Conservation (phyloP, 1,140 invertebrate genomes). For the Drosophila ambigua region DNA sequence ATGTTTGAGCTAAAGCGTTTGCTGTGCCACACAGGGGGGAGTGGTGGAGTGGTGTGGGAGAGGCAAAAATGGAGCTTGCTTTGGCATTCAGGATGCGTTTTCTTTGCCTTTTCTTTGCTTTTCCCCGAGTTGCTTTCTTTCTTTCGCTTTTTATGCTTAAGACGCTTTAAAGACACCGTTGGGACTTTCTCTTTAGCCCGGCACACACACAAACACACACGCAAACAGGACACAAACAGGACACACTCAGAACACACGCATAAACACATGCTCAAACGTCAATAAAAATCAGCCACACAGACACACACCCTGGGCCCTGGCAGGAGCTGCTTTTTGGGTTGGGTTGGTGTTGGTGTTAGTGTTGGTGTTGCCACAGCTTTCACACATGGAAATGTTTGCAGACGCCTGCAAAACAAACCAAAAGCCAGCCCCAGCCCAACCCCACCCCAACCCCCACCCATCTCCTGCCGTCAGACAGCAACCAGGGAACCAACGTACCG, state of each 20-base stretch:
- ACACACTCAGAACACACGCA: conserved; percentile 39
- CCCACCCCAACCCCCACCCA: too few relatives aligned
- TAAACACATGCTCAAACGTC: conserved; percentile 80
- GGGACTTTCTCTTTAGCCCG: conserved; percentile 38
- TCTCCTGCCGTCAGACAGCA: conserved; percentile 13
- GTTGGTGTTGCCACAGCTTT: conserved; percentile 56
- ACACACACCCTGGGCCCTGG: conserved; percentile 5
- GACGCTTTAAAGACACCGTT: conserved; percentile 74
- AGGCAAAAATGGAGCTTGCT: conserved; percentile 7
- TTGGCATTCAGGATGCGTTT: conserved; percentile 28
- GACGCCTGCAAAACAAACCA: conserved; percentile 74
- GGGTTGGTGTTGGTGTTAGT: conserved; percentile 23
- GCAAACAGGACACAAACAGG: too few relatives aligned
- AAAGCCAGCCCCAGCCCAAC: conserved; percentile 4
- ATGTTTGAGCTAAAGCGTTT: conserved; percentile 37
- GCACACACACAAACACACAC: background rate
- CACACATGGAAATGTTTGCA: conserved; percentile 79
- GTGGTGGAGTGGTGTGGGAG: too few relatives aligned
- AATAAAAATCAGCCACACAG: conserved; percentile 74
- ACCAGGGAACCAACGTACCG: conserved; percentile 52
- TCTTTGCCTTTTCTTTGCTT: conserved; percentile 36
- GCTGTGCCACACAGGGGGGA: background rate
- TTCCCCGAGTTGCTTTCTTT: background rate
- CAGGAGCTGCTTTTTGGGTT: background rate
- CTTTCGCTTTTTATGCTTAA: conserved; percentile 50